A percentile compares a stretch with the other conserved stretches of the same genome.
Conservation (phyloP, 2,888 invertebrate genomes). For the Aphodius sticticus region DNA sequence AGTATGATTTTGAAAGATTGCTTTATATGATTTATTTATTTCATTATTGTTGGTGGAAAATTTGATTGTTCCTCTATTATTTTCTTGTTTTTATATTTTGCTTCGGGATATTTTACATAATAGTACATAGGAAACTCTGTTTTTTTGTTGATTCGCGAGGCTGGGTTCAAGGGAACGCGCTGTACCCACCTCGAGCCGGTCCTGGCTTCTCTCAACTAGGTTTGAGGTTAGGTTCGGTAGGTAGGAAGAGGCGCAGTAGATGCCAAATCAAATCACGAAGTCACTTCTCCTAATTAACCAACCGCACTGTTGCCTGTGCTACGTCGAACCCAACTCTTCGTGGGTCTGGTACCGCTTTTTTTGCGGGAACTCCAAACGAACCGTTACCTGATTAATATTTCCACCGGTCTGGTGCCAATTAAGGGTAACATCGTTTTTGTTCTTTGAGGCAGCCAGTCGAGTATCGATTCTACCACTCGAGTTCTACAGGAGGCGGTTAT, state of each 20-base stretch:
- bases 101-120: too few relatives aligned
- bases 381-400: not conserved
- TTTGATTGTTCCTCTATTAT: too few relatives aligned
- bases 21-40: too few relatives aligned
- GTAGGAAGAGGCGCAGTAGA: not conserved
- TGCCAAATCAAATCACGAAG: slow-evolving; percentile 35
- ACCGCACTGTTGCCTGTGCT: slow-evolving; percentile 19
- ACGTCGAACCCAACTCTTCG: slow-evolving; percentile 20
- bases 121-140: too few relatives aligned
- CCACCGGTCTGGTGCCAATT: not conserved
- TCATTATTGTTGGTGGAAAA: too few relatives aligned
- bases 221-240: not conserved
- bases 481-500: not conserved
- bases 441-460: not conserved
- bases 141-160: too few relatives aligned
- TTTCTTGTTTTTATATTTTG: too few relatives aligned
- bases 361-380: not conserved
- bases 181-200: too few relatives aligned
- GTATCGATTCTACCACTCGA: not conserved
- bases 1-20: too few relatives aligned
- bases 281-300: slow-evolving; percentile 33
- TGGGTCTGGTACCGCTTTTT: not conserved
- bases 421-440: not conserved
- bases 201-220: too few relatives aligned
- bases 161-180: too few relatives aligned